These are phyloP conservation scores for Andricus curvator DNA, from an alignment of 2,888 invertebrate genomes.

Conservation along the genomic window DNA sequence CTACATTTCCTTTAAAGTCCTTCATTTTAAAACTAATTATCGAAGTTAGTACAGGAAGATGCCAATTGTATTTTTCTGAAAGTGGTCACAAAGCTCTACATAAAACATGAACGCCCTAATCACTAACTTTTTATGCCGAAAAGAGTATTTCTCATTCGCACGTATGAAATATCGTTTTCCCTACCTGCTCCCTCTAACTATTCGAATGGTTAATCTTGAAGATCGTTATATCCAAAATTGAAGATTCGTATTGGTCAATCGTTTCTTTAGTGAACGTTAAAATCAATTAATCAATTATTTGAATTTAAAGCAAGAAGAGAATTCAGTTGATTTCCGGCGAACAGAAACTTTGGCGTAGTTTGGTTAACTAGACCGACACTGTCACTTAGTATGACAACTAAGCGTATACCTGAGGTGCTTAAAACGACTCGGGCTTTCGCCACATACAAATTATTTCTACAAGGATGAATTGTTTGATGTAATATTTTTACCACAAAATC, in stretches of 20 bases:
- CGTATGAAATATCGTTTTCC: not conserved
- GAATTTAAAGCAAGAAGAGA: constrained; percentile 62
- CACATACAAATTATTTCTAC: no score
- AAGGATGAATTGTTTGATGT: no score
- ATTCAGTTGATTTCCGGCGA: constrained; percentile 74
- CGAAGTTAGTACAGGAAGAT: not conserved
- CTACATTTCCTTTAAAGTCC: not conserved
- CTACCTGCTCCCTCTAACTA: not conserved
- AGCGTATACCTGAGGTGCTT: constrained; percentile 72
- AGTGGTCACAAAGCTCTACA: not conserved
- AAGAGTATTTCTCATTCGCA: not conserved
- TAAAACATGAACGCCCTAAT: not conserved
- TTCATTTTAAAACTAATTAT: not conserved
- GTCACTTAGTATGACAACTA: constrained; percentile 68
- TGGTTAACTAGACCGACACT: constrained; percentile 37
- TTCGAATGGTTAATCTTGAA: not conserved
- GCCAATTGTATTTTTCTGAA: not conserved
- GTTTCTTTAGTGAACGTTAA: not conserved
- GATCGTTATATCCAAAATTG: not conserved
- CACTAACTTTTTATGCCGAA: constrained; percentile 1
- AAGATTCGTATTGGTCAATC: not conserved
- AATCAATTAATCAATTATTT: not conserved
- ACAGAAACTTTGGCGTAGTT: constrained; percentile 64
- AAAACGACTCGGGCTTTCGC: no score
- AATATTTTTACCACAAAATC: no score